A percentile compares a stretch with the other conserved stretches of the same genome.
phyloP scores from a whole-genome alignment of 2,888 invertebrate genomes.

The Elysia crispata region DNA sequence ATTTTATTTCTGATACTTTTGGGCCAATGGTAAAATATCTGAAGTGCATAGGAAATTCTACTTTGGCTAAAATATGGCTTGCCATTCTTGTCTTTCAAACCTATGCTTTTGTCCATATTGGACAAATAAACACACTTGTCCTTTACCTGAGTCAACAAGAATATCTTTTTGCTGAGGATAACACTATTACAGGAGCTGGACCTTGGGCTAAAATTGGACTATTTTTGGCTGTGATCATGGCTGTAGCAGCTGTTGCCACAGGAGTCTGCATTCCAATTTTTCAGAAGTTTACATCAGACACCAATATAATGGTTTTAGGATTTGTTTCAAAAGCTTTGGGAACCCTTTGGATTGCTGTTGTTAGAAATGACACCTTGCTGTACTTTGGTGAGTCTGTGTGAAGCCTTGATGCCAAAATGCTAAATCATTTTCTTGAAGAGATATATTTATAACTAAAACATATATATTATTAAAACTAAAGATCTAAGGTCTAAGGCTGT shows the following conservation, averaged over 20 bases:
- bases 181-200: slow-evolving; percentile 58
- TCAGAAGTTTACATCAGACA: slow-evolving; percentile 66
- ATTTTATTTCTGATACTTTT: slow-evolving; percentile 69
- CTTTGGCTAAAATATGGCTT: slow-evolving; percentile 73
- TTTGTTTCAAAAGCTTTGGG: slow-evolving; percentile 74
- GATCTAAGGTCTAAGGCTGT: no score
- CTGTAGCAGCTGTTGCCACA: slow-evolving; percentile 67
- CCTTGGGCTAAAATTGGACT: slow-evolving; percentile 69
- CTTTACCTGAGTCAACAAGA: slow-evolving; percentile 71
- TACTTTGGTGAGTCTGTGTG: slow-evolving; percentile 70
- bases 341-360: slow-evolving; percentile 74
- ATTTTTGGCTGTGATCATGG: slow-evolving; percentile 70
- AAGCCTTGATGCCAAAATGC: no score
- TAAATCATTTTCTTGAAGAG: no score
- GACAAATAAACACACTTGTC: slow-evolving; percentile 74
- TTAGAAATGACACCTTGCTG: slow-evolving; percentile 69
- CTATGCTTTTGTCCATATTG: slow-evolving; percentile 75
- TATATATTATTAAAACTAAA: no score
- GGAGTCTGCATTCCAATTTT: slow-evolving; percentile 66
- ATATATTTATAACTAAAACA: no score
- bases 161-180: slow-evolving; percentile 51
- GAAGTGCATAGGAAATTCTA: slow-evolving; percentile 65
- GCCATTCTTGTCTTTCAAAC: slow-evolving; percentile 75
- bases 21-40: slow-evolving; percentile 68
- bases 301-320: slow-evolving; percentile 71